Percentiles rank a stretch among this genome's conserved stretches.
These are phyloP conservation scores for Meloidogyne hapla DNA, from an alignment of 1,140 invertebrate species.

Conservation along the genomic window DNA sequence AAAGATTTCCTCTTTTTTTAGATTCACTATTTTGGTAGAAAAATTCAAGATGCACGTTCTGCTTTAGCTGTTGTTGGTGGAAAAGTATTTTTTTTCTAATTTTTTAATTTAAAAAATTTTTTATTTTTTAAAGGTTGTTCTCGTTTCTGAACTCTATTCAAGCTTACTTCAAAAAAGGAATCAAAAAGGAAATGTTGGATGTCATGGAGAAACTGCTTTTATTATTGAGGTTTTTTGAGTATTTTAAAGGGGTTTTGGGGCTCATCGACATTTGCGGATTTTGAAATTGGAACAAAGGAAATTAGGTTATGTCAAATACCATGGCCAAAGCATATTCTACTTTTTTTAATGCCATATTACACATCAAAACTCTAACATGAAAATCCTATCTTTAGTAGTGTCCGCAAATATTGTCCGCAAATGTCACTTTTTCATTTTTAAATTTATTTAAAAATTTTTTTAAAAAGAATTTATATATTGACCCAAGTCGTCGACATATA, in stretches of 20 bases:
- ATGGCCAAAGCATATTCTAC: too few relatives aligned
- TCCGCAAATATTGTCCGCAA: too few relatives aligned
- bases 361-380: too few relatives aligned
- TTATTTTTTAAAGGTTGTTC: slow-evolving; percentile 57
- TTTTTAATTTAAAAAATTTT: too few relatives aligned
- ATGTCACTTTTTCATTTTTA: not conserved
- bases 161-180: slow-evolving; percentile 64
- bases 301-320: not conserved
- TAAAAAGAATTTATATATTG: slow-evolving; percentile 52
- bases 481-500: slow-evolving; percentile 56
- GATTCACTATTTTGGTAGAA: slow-evolving; percentile 63
- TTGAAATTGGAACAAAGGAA: not conserved
- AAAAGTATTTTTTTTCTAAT: slow-evolving; percentile 42
- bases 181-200: slow-evolving; percentile 37
- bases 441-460: not conserved
- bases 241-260: not conserved
- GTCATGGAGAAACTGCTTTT: slow-evolving; percentile 60
- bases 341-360: too few relatives aligned
- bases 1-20: slow-evolving; percentile 50
- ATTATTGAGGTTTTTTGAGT: slow-evolving; percentile 59
- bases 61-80: slow-evolving; percentile 63
- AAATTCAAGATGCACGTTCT: slow-evolving; percentile 63
- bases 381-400: too few relatives aligned
- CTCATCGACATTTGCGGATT: not conserved
- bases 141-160: slow-evolving; percentile 63